phyloP scores from a whole-genome alignment of 2,797 vertebrate species.

The Petrocephalus sullivani region DNA sequence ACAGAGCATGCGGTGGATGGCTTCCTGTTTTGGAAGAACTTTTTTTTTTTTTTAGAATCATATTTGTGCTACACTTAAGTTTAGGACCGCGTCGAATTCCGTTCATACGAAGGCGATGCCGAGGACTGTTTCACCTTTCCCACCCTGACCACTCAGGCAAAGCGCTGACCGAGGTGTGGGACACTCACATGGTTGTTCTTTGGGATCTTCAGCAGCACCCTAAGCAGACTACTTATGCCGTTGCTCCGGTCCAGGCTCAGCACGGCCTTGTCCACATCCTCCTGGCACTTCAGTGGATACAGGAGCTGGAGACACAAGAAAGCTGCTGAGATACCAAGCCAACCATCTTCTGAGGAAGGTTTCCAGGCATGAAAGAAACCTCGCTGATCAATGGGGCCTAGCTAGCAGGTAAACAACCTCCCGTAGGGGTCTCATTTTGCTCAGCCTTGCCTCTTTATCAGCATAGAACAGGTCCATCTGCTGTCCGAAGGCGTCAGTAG shows the following conservation, averaged over 20 bases:
- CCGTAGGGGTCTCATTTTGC: background rate
- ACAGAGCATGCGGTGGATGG: background rate
- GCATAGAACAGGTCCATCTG: slow-evolving; percentile 83
- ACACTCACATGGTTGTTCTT: slow-evolving; percentile 76
- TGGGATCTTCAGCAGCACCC: slow-evolving; percentile 77
- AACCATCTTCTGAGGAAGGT: background rate
- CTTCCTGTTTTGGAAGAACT: background rate
- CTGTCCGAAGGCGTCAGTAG: slow-evolving; percentile 84
- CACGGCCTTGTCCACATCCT: slow-evolving; percentile 80
- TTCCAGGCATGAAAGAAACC: background rate
- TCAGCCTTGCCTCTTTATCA: slow-evolving; percentile 71
- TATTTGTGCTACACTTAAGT: background rate
- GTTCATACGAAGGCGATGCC: background rate
- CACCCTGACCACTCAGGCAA: background rate
- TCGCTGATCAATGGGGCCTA: background rate
- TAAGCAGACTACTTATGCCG: slow-evolving; percentile 66
- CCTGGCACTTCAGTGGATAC: slow-evolving; percentile 80
- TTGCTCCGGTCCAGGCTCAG: slow-evolving; percentile 66
- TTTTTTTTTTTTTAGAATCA: background rate
- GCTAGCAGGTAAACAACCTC: background rate
- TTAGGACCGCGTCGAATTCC: background rate
- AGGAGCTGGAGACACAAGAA: slow-evolving; percentile 57
- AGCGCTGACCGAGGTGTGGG: background rate
- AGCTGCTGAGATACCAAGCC: background rate
- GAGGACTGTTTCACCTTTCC: background rate